Base-by-base conservation (phyloP, 2,797 vertebrate species). In the Gobio occitaniae region DNA sequence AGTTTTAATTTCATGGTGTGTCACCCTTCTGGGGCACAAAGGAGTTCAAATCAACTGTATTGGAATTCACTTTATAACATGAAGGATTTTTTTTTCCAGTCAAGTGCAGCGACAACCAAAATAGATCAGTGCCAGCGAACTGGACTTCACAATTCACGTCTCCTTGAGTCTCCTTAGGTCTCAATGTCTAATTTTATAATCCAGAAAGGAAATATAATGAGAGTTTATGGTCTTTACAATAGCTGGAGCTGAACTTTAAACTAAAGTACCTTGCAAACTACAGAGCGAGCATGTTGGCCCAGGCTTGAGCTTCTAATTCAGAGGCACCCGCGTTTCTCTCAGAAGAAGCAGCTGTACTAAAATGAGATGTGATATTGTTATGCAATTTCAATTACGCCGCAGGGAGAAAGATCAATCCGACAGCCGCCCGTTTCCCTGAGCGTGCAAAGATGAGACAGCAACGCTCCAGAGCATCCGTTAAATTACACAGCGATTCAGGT, bases 351-450 rank as follows among this genome's bases (percentile, higher is more conserved):
- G 70, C 63, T 80, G 70, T 29, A 83, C 82, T 69, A 70, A 84
- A 84, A 84, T 68, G 80, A 80, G 81, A 86, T 54, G 68, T 75
- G 78, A 82, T 74, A 82, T 82, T 87, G 72, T 78, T 75, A 84
- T n/a, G 52, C 76, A 63, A 88, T 86, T 88, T 70, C 87, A 87
- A 82, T 83, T 89, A 77, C 25, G 75, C 86, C 84, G 36, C 44
- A 54, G 80, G 63, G 69, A 72, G 79, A 83, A 52, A 50, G 68
- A 82, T 71, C 75, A 52, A 56, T 56, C 54, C 63, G 48, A 59
- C 63, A 54, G 61, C 29, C 54, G 38, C 69, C 36, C 69, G 13
- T 63, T 72, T 56, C 79, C 71, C n/a, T 61, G 52, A 76, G 80
- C 29, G n/a, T 68, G 59, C 25, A 52, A 16, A 38, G 68, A 82